Evolutionary conservation across 1,140 invertebrate species (phyloP).

Genomic region (Pteromalus puparum): DNA sequence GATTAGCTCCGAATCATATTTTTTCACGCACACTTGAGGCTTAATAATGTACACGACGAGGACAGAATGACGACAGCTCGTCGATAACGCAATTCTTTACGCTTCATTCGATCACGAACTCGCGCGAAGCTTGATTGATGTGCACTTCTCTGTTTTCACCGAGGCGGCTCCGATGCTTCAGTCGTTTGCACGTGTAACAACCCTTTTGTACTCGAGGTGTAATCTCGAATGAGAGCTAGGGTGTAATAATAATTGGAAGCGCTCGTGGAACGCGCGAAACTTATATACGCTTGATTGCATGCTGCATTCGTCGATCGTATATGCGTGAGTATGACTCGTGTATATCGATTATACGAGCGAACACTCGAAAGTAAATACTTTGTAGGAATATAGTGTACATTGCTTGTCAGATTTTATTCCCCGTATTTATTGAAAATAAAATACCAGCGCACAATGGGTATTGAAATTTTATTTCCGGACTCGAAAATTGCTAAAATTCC

Average conservation of each 20-base stretch:
- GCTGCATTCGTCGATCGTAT: neutral
- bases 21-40: neutral
- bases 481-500: no score
- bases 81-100: constrained; percentile 11
- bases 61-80: neutral
- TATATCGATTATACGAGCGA: neutral
- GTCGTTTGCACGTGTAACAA: constrained; percentile 10
- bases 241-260: constrained; percentile 34
- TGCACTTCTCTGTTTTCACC: no score
- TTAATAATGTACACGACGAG: neutral
- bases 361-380: neutral
- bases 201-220: constrained; percentile 1
- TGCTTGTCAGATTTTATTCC: no score
- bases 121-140: neutral
- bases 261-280: neutral
- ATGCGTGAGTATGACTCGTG: neutral
- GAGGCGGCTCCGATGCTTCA: neutral
- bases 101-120: neutral
- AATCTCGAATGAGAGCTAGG: constrained; percentile 6
- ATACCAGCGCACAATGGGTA: no score
- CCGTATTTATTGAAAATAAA: no score
- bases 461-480: no score
- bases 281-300: constrained; percentile 20
- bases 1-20: neutral
- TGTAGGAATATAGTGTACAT: no score